Evolutionary conservation across 2,113 vertebrate species (phyloP).

Genomic region (Bubo bubo): DNA sequence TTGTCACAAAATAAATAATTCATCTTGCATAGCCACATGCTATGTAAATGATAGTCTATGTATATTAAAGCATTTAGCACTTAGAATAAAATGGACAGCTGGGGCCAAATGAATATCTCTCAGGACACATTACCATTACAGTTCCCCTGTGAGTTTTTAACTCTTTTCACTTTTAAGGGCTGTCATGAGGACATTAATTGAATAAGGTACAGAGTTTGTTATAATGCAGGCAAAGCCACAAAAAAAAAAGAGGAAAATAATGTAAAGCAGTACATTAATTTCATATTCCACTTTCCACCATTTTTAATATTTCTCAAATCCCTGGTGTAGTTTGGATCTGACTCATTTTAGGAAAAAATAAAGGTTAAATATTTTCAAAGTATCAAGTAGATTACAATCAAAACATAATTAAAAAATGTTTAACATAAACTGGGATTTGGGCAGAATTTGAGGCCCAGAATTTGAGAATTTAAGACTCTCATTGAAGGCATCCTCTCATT

Average conservation of each 20-base stretch:
- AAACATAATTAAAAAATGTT: background rate
- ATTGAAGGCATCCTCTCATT: background rate
- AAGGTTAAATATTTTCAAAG: slow-evolving; percentile 40
- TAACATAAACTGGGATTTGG: background rate
- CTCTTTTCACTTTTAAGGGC: slow-evolving; percentile 67
- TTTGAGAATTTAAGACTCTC: background rate
- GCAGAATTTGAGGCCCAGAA: background rate
- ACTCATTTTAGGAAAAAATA: background rate
- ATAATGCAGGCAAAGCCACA: slow-evolving; percentile 11
- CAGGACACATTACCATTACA: slow-evolving; percentile 71
- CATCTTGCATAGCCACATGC: slow-evolving; percentile 73
- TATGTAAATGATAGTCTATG: slow-evolving; percentile 82
- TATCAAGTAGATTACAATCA: slow-evolving; percentile 1
- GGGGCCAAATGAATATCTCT: slow-evolving; percentile 77
- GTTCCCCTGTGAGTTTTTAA: slow-evolving; percentile 73
- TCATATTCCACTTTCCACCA: background rate
- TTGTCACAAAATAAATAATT: slow-evolving; percentile 83
- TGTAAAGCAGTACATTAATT: background rate
- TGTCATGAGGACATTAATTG: slow-evolving; percentile 68
- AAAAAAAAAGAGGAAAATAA: slow-evolving; percentile 19
- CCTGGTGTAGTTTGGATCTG: background rate
- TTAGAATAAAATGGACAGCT: slow-evolving; percentile 81
- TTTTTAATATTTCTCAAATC: background rate
- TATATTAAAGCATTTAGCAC: slow-evolving; percentile 81
- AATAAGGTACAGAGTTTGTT: slow-evolving; percentile 20